Evolutionary conservation across 2,797 vertebrate species (phyloP), one percentile per base, ranked within the genome.

Genomic region (Sebastes paucispinis): DNA sequence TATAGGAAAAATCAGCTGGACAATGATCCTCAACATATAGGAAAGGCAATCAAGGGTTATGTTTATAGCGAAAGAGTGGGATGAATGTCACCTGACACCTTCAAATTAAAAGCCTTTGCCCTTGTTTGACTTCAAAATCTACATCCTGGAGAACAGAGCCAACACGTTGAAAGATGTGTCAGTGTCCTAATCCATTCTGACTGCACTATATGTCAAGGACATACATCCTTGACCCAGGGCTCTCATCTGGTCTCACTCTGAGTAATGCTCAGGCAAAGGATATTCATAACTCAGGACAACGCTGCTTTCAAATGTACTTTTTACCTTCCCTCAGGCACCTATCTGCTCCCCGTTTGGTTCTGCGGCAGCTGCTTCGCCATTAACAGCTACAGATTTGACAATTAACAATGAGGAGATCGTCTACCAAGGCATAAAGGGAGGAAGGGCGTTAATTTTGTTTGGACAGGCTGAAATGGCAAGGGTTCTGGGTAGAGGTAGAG

Each of bases 151-250:
- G 24, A 69, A 47, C 20, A 72, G 65, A 69, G 50, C 63, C 54
- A 69, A 58, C 47, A 67, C 27, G 2, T 60, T 75, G 20, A 76
- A 80, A 77, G 36, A 88, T 77, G n/a, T 73, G 73, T 59, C 50
- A 57, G 59, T 72, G 22, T 31, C 58, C 70, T 75, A 60, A 88
- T 63, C 58, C 63, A 68, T 69, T 79, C 6, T 77, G 85, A 85
- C 71, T 75, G 52, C 24, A 13, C 71, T 54, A 63, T 79, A 82
- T 80, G 60, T 81, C 78, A 76, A 65, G 77, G 68, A 68, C 36
- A 79, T 60, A 83, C 58, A 76, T 83, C 57, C 68, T 74, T 80
- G 71, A 87, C 71, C 69, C 27, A 43, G 4, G 63, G 71, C 62
- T 82, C 32, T 77, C 39, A 65, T 73, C 66, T 59, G 34, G 27